Evolutionary conservation across 2,797 vertebrate species (phyloP), one percentile per base, ranked within the genome.

Genomic region (Adrianichthys oophorus): DNA sequence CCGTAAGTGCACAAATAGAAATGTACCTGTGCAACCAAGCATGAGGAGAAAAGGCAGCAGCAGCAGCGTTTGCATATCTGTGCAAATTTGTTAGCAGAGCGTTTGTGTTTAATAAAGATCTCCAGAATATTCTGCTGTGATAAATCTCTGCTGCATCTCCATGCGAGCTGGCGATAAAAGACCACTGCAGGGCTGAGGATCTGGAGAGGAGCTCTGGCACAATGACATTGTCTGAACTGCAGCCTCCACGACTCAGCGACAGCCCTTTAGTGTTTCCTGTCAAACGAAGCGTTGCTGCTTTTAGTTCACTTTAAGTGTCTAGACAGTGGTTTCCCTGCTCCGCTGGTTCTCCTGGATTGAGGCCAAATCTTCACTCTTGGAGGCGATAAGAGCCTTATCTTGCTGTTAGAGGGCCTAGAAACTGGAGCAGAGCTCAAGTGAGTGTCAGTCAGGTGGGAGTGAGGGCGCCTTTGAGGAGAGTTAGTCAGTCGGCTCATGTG

Each of bases 371-470:
- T 86, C 78, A 77, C 89, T 92, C 89, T 89, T 87, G 77, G 83
- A 90, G 86, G 90, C 68, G 92, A 93, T 93, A 92, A 92, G 90
- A 90, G 89, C 90, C 88, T 92, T 93, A 93, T 93, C 92, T 90
- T 68, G 78, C 87, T 86, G 86, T 91, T 85, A 85, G 89, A 86
- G 89, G 86, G 89, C 82, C 88, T 87, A 73, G 87, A 87, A 87
- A 90, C 87, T 79, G 84, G 82, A 87, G 88, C 85, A 87, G 79
- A 91, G 85, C 89, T 88, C 80, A 85, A 85, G 88, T 85, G 84
- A 88, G 87, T 92, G 91, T 92, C 92, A 92, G 84, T 92, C 90
- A 92, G 90, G 87, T 92, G 85, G 88, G 83, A 90, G 89, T 85
- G 83, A 84, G 85, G 80, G 87, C 87, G 85, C 84, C 84, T 80